Conservation (phyloP, 2,888 invertebrate genomes). For the Sialis lutaria region DNA sequence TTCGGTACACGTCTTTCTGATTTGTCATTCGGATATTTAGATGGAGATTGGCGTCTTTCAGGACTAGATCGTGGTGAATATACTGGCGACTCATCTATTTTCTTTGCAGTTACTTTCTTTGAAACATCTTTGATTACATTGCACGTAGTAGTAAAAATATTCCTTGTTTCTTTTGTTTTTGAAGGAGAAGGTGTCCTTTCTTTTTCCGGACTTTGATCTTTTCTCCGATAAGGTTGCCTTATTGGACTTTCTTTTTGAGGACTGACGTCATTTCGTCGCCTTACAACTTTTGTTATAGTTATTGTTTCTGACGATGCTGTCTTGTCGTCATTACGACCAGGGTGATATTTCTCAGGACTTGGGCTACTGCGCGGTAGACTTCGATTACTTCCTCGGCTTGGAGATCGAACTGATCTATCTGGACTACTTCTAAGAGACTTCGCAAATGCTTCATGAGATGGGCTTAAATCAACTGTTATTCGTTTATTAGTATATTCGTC, state of each 20-base stretch:
- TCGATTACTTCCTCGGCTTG: conserved; percentile 33
- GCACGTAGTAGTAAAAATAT: too few species aligned
- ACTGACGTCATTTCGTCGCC: conserved; percentile 6
- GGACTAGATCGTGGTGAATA: too few species aligned
- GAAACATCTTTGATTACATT: too few species aligned
- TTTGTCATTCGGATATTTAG: background rate
- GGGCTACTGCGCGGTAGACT: conserved; percentile 30
- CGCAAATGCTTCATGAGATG: conserved; percentile 61
- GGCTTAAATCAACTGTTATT: conserved; percentile 46
- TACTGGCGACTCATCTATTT: too few species aligned
- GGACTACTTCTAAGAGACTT: conserved; percentile 51
- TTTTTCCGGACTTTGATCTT: background rate
- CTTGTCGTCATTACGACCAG: conserved; percentile 14
- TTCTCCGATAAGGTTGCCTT: background rate
- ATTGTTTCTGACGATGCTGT: conserved; percentile 7
- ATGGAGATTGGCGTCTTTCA: too few species aligned
- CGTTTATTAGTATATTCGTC: conserved; percentile 34
- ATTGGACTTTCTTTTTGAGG: conserved; percentile 13
- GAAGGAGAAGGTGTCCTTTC: too few species aligned
- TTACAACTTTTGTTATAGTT: conserved; percentile 1
- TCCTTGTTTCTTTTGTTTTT: too few species aligned
- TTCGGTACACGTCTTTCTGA: background rate
- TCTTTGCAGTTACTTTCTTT: too few species aligned
- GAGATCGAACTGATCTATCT: conserved; percentile 32
- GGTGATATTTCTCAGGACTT: conserved; percentile 19